Evolutionary conservation across 2,888 invertebrate species (phyloP), one percentile per base, ranked within the genome.

Genomic region (Opisthograptis luteolata): DNA sequence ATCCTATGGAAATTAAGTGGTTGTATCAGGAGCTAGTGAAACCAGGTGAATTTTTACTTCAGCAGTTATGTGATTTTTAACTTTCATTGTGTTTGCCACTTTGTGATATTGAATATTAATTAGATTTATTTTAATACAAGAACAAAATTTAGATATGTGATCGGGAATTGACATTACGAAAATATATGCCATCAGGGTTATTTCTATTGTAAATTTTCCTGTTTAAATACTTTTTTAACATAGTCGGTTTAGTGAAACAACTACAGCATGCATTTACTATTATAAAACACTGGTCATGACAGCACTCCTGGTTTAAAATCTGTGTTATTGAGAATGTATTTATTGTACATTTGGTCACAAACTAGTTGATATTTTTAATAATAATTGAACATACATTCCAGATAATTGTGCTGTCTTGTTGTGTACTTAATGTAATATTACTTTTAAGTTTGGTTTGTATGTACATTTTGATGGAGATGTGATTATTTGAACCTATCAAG

Each of bases 381-480:
- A 22, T 22, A 61, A 55, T 66, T 66, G 61, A 14, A 66, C 70
- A 63, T 77, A 86, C 87, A 87, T 88, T 89, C 88, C 88, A 85
- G 83, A 75, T 68, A 68, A n/a, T n/a, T 76, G 84, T 87, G 86
- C 87, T 87, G 88, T 86, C 84, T 66, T 80, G 79, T 79, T 83
- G 74, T 81, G 82, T 88, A 88, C 89, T 88, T 89, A 88, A 86
- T 73, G 40, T 77, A 73, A 64, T 53, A 42, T 66, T 73, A 67
- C 58, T 28, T 41, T 24, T 47, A 54, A 37, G 37, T 12, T 49
- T 73, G 71, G 75, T 77, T 75, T 75, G 72, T 87, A 80, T 89
- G 88, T 89, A 89, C 72, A 89, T 89, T 86, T 87, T 87, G 89
- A 80, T 75, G 57, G 62, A 71, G 57, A 77, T 85, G 81, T 87